phyloP scores from a whole-genome alignment of 2,797 vertebrate genomes.

The Macrochelys suwanniensis region DNA sequence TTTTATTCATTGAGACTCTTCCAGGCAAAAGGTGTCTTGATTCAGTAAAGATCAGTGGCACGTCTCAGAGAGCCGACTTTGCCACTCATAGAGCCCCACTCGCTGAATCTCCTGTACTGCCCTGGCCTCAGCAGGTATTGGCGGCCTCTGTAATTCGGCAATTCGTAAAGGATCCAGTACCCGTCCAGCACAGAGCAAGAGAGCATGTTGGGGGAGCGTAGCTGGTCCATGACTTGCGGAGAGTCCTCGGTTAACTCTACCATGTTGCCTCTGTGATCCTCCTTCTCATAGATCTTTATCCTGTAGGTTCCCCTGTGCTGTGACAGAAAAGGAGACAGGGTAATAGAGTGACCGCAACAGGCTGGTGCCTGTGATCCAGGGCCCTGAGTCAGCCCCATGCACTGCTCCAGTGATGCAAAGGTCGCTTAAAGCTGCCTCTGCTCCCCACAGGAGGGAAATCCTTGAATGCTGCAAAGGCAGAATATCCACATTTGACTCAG shows the following conservation, averaged over 20 bases:
- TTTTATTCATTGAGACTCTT: background rate
- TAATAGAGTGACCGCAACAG: background rate
- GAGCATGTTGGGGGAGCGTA: slow-evolving; percentile 22
- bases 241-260: slow-evolving; percentile 46
- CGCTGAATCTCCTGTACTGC: slow-evolving; percentile 33
- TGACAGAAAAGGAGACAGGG: background rate
- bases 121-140: slow-evolving; percentile 50
- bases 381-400: background rate
- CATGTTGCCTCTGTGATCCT: slow-evolving; percentile 43
- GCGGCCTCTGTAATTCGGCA: slow-evolving; percentile 31
- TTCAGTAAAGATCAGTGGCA: background rate
- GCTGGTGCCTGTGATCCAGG: background rate
- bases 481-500: background rate
- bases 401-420: background rate
- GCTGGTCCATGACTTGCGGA: slow-evolving; percentile 19
- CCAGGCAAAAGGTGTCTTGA: background rate
- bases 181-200: slow-evolving; percentile 49
- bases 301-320: slow-evolving; percentile 36
- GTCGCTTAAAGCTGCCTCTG: background rate
- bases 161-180: slow-evolving; percentile 41
- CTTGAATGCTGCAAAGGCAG: background rate
- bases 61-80: slow-evolving; percentile 35
- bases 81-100: slow-evolving; percentile 20
- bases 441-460: background rate
- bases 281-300: slow-evolving; percentile 46